Conservation (phyloP, 2,888 invertebrate species). For the Eupithecia abbreviata region DNA sequence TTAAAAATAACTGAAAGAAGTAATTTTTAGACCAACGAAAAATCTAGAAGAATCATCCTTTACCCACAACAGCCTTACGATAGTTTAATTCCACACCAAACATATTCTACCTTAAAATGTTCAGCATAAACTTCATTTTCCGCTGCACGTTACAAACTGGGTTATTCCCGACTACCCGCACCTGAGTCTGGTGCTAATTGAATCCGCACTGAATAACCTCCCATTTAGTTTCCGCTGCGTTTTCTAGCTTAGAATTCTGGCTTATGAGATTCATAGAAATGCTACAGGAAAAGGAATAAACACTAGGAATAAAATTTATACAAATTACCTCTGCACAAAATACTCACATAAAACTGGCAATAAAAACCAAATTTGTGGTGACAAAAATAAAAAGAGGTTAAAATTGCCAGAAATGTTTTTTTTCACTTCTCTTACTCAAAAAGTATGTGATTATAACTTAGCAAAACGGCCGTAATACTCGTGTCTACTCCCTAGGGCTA, state of each 20-base stretch:
- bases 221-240: constrained; percentile 52
- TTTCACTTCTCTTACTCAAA: too few species aligned
- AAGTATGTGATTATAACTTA: too few species aligned
- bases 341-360: too few species aligned
- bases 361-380: too few species aligned
- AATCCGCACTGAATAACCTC: constrained; percentile 56
- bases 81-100: background rate
- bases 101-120: background rate
- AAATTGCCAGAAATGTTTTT: too few species aligned
- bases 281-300: background rate
- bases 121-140: background rate
- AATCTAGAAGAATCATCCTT: background rate
- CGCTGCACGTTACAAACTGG: background rate
- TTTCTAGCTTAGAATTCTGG: constrained; percentile 8
- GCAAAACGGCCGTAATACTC: too few species aligned
- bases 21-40: background rate
- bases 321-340: background rate
- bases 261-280: constrained; percentile 8
- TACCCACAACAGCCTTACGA: constrained; percentile 1
- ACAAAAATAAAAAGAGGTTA: too few species aligned
- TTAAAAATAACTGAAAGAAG: background rate
- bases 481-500: too few species aligned
- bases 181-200: constrained; percentile 62
- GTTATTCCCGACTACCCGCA: constrained; percentile 37
- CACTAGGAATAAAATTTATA: background rate